phyloP scores from a whole-genome alignment of 1,140 invertebrate species.

The Drosophila pachea region DNA sequence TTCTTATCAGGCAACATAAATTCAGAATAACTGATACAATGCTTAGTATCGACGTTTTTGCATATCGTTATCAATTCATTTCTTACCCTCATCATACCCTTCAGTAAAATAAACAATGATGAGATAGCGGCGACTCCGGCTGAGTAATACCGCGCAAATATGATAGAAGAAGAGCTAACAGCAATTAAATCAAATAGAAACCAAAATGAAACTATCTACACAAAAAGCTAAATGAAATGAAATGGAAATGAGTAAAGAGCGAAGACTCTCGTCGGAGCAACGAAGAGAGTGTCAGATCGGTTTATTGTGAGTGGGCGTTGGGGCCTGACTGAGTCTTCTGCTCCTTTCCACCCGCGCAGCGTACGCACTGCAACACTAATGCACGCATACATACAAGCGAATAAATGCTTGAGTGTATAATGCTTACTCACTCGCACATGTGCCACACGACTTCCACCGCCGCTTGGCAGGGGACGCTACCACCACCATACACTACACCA shows the following conservation, averaged over 20 bases:
- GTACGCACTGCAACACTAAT: constrained; percentile 29
- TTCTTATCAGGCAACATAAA: constrained; percentile 56
- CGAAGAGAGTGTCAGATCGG: constrained; percentile 7
- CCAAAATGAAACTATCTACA: constrained; percentile 38
- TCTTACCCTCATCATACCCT: constrained; percentile 21
- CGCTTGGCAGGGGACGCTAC: constrained; percentile 33
- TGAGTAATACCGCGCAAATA: constrained; percentile 57
- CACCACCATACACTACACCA: constrained; percentile 21
- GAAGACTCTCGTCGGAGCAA: constrained; percentile 5
- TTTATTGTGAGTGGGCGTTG: constrained; percentile 39
- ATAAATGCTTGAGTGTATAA: constrained; percentile 15
- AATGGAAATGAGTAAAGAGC: constrained; percentile 8
- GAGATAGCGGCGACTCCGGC: constrained; percentile 28
- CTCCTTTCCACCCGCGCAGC: constrained; percentile 7
- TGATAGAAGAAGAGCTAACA: constrained; percentile 31
- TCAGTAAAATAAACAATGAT: constrained; percentile 47
- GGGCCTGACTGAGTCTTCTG: constrained; percentile 8
- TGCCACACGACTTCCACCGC: constrained; percentile 31
- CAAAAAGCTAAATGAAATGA: constrained; percentile 24
- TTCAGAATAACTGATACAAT: constrained; percentile 30
- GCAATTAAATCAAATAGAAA: constrained; percentile 65
- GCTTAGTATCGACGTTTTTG: not conserved
- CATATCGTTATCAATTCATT: constrained; percentile 20
- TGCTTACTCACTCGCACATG: constrained; percentile 58
- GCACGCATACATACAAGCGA: not conserved